Base-by-base conservation (phyloP, 2,797 vertebrate species). In the Oreochromis mossambicus region DNA sequence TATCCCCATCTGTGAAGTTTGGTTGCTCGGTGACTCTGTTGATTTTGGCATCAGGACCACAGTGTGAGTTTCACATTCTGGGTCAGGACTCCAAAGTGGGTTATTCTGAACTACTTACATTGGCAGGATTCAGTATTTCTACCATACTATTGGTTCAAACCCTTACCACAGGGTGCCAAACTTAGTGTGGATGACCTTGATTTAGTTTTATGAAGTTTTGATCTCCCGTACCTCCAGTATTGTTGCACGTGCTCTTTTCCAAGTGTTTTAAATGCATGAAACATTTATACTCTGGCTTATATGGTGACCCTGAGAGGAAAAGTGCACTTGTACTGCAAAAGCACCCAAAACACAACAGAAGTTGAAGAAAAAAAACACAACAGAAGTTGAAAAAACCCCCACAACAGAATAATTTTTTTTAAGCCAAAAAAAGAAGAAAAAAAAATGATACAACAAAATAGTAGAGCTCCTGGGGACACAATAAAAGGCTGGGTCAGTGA, bases 1-100 rank as follows among this genome's bases (percentile, higher is more conserved):
- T 82, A 83, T 83, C 78, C 46, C 26, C 3, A 21, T 75, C 54
- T 88, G 78, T 85, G 86, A 13, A 75, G 77, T 50, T 56, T 8
- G 15, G 89, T 92, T 90, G 86, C 89, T 63, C 1, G 54, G 87
- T 21, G 58, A 88, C 82, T 13, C 24, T 90, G 84, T 80, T 86
- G 80, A 48, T 78, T 51, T 82, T 87, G 90, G 87, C 82, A 17
- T 76, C 80, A 38, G 84, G 36, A 32, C 48, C 54, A 48, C 14
- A 14, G 61, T 58, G 81, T 50, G 77, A 68, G 3, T 84, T 82
- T 82, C 51, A 80, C 58, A 68, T 58, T 86, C 80, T 89, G 86
- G 83, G 80, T 90, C 88, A 84, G 81, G 76, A 66, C 84, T 82
- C 8, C 52, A 78, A 86, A 83, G 80, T 81, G 55, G 70, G 83